These are phyloP conservation scores for Istiophorus platypterus DNA, from an alignment of 2,113 vertebrate species.

Conservation along the genomic window DNA sequence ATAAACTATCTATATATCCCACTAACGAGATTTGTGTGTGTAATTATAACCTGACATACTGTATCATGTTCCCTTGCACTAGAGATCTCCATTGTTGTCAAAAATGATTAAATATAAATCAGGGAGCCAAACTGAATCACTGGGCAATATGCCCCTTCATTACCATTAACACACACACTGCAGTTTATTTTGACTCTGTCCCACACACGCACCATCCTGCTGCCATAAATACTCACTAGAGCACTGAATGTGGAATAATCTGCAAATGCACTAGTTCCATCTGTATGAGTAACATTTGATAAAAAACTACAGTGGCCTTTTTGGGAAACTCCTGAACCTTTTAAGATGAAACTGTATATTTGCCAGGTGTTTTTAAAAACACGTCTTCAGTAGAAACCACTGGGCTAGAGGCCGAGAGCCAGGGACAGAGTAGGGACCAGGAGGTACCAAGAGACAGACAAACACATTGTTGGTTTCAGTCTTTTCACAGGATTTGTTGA, in stretches of 20 bases:
- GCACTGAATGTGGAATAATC: background rate
- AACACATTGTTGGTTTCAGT: no score
- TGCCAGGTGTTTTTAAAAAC: no score
- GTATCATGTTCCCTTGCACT: background rate
- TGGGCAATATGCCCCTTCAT: background rate
- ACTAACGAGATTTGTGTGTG: background rate
- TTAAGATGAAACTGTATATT: background rate
- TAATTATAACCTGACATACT: background rate
- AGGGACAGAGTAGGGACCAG: no score
- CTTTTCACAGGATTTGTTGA: no score
- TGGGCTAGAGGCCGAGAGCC: no score
- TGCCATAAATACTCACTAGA: no score
- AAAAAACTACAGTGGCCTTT: background rate
- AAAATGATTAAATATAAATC: background rate
- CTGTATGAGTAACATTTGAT: background rate
- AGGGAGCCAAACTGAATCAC: background rate
- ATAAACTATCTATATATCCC: background rate
- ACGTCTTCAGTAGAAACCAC: no score
- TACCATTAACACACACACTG: background rate
- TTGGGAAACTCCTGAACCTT: background rate
- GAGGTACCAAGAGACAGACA: no score
- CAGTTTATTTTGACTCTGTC: background rate
- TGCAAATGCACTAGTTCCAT: background rate
- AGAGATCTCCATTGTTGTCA: background rate
- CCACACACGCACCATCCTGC: background rate